phyloP scores from a whole-genome alignment of 1,140 invertebrate species.

The Cherax destructor region DNA sequence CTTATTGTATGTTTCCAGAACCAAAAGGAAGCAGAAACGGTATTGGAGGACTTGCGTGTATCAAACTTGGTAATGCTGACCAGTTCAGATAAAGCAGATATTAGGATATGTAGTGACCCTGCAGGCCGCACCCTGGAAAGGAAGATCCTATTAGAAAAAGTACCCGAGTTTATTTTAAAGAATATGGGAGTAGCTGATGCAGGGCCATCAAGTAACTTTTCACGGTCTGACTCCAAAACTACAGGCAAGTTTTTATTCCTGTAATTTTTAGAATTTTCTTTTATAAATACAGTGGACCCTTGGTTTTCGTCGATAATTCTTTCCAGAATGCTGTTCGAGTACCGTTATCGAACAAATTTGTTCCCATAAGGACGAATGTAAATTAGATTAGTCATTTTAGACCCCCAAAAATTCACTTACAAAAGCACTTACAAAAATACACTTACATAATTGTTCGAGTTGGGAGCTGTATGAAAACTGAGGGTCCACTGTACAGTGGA shows the following conservation, averaged over 20 bases:
- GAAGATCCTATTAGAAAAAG: slow-evolving; percentile 36
- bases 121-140: slow-evolving; percentile 27
- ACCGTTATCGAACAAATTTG: too few relatives aligned
- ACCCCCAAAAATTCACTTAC: too few relatives aligned
- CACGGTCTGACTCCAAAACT: slow-evolving; percentile 17
- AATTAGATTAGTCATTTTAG: too few relatives aligned
- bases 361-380: too few relatives aligned
- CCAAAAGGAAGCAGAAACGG: slow-evolving; percentile 48
- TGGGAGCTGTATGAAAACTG: too few relatives aligned
- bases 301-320: too few relatives aligned
- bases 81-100: slow-evolving; percentile 25
- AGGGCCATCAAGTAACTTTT: background rate
- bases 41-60: slow-evolving; percentile 32
- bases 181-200: slow-evolving; percentile 21
- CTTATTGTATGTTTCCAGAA: background rate
- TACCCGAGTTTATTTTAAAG: slow-evolving; percentile 42
- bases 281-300: too few relatives aligned
- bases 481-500: too few relatives aligned
- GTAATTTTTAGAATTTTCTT: background rate
- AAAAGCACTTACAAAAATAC: too few relatives aligned
- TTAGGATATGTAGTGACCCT: slow-evolving; percentile 36
- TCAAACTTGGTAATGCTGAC: slow-evolving; percentile 42
- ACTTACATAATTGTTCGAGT: too few relatives aligned
- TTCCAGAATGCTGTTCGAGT: too few relatives aligned
- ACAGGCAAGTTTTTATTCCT: slow-evolving; percentile 4